Evolutionary conservation across 2,113 vertebrate genomes (phyloP), one percentile per base, ranked within the genome.

Genomic region (Dipodomys ordii): DNA sequence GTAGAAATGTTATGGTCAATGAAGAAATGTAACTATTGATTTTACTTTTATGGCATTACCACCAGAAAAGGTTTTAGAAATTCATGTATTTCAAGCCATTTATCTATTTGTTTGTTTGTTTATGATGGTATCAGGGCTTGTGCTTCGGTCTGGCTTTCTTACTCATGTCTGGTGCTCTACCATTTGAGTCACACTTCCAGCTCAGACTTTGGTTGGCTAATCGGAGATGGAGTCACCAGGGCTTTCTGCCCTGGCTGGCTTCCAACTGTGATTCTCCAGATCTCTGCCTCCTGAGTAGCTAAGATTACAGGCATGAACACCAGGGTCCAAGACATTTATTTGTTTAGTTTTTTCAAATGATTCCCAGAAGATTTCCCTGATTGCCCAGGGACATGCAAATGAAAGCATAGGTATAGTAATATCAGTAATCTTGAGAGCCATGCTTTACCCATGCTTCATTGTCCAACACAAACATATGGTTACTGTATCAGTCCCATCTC

Each of bases 21-120:
- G 44, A 68, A 76, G 85, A 95, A 97, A 95, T 64, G 1, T n/a
- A 96, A 96, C 83, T 96, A 97, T 98, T 96, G 95, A 98, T 97
- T 97, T 88, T 88, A 94, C 79, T 95, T 93, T 88, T 87, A 85
- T 83, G 97, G 91, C 87, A 95, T 72, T 69, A 90, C 78, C 57
- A 64, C 39, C 28, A 39, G 74, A 74, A 88, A 65, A 71, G 57
- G n/a, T 69, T 89, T 92, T 35, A 78, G 74, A 73, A 27, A 87
- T 87, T 39, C 10, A 4, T 3, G 74, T 80, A 71, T 90, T 81
- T 25, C 27, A 88, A 79, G 62, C 19, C 25, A 53, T 49, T 67
- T 18, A 62, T 74, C 53, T 57, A 57, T 57, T 57, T 11, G 3
- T 57, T 57, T 57, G 53, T 57, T 57, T 16, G 53, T 18, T 57